Base-by-base conservation (phyloP, 2,113 vertebrate species). In the Dicaeum eximium region DNA sequence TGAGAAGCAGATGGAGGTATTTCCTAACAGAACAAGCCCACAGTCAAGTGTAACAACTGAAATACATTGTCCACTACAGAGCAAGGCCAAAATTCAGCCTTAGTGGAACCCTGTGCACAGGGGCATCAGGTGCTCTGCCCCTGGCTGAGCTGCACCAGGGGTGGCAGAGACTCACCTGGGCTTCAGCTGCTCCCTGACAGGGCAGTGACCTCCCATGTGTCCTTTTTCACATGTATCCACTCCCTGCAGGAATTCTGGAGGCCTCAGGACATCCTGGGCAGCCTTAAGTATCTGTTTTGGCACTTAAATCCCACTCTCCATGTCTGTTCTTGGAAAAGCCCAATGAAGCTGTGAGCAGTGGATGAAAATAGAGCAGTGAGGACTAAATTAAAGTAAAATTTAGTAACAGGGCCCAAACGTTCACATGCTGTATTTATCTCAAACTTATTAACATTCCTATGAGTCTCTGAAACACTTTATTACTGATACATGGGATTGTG, bases 401-500 rank as follows among this genome's bases (percentile, higher is more conserved):
- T 91, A 91, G 86, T 80, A 93, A 88, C 3, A 4, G 42, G 58
- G 30, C 71, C 79, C 79, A 94, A 94, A 88, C 13, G 35, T 77
- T 90, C 92, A 90, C 66, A 77, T 25, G 22, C 54, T 74, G 60
- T 87, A 82, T 96, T 96, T 97, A 82, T 92, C 85, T 92, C 89
- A 82, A 95, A 95, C 50, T 92, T 95, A 91, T 79, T 90, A 92
- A 91, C 86, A 82, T 91, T 93, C 87, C 81, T 81, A 11, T 42
- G 92, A 93, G 84, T 62, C 66, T 96, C 66, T 50, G 40, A 85
- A 95, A 97, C 71, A 44, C 81, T 94, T 95, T 86, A 81, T 89
- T 87, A 80, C 92, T 65, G 90, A 91, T 94, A 91, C 85, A 80
- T 40, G 70, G 78, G 87, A 90, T 70, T 92, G 81, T 70, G 56